Evolutionary conservation across 2,888 invertebrate species (phyloP), one percentile per base, ranked within the genome.

Genomic region (Scaeva pyrastri): DNA sequence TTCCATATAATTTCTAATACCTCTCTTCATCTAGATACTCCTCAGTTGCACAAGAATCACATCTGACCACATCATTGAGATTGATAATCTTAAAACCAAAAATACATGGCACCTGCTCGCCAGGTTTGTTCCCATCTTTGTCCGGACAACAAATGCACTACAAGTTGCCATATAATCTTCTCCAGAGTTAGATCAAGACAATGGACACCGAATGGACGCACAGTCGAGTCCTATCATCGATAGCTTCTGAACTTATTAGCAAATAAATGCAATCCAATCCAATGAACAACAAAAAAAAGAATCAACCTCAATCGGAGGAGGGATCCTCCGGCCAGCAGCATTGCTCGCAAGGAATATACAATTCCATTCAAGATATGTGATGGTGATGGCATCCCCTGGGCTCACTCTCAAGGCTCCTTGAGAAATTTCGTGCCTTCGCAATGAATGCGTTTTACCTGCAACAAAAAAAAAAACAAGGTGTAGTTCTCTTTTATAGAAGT

Each of bases 401-500:
- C 50, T 73, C 68, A 56, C 55, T 73, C 68, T 62, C 55, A 60
- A 41, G 56, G 81, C 55, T 55, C 64, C 64, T 89, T 89, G 89
- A 90, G 90, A 90, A 89, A 91, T 91, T 91, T 91, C 92, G 91
- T 91, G 92, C 91, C 92, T 91, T 89, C 91, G 89, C 89, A 89
- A 89, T 89, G 89, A 89, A 88, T 89, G 89, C 89, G 89, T 89
- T 89, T 88, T 82, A 86, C 77, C 71, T n/a, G n/a, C n/a, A n/a
- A 76, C 77, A 86, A 81, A 79, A 79, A 85, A 74, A 80, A 80
- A 78, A 82, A 81, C 86, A 86, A 81, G 74, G 74, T 86, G 77
- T 86, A 77, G 66, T 79, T 75, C 75, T 71, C 73, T 66, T 75
- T 62, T 14, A 36, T 50, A 48, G 43, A 73, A 70, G 56, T 58